Base-by-base conservation (phyloP, 2,797 vertebrate genomes). In the Zalophus californianus region DNA sequence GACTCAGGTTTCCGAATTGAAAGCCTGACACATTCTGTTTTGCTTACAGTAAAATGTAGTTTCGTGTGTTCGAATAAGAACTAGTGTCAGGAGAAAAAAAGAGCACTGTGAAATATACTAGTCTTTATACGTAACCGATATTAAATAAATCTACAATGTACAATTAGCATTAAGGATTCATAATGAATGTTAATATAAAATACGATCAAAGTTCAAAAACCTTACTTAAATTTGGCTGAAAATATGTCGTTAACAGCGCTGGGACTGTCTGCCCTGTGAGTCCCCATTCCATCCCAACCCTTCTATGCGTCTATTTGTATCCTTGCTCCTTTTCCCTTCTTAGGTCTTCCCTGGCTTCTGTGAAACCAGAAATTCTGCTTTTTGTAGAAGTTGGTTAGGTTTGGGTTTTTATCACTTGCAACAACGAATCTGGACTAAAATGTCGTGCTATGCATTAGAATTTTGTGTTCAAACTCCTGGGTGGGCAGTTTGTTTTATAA, bases 1-100 rank as follows among this genome's bases (percentile, higher is more conserved):
- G 98, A 98, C 95, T 98, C 86, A 95, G 54, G 77, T 97, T 98
- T 98, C 96, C 25, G n/a, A 96, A 96, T 6, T 62, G 95, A 97
- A 97, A 97, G 93, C 77, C 80, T 85, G 60, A 95, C 72, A 72
- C 93, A 58, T 13, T 95, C 58, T 68, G 83, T 96, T 96, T 90
- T 92, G 68, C 90, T 97, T 97, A 96, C 41, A 86, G 91, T 93
- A 93, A 96, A 96, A 90, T 54, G 25, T 84, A 90, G 41, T 90
- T 97, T 87, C 88, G 62, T 90, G 60, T 93, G 77, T 95, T 97
- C 86, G 97, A 87, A 92, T 7, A 92, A 92, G 80, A 86, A 88
- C 29, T 77, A 56, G 48, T 72, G 64, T 77, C 38, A 85, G 48
- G 20, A 15, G 70, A 44, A 56, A 18, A 32, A 79, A 79, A 72